Evolutionary conservation across 1,140 invertebrate species (phyloP).

Genomic region (Steinernema khuongi): DNA sequence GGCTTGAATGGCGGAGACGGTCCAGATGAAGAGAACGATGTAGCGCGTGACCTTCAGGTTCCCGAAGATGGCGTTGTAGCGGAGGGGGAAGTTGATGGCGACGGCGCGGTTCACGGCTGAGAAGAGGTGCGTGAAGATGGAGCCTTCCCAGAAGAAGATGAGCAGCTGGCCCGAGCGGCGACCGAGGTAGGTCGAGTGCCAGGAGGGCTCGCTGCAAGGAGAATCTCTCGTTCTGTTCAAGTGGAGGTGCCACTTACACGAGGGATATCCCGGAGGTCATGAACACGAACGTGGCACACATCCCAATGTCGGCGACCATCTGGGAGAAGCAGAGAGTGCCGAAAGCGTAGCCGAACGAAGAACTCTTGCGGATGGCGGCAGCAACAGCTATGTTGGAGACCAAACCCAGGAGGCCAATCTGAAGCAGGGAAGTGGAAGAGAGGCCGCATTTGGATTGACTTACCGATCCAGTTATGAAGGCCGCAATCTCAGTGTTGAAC

Average conservation of each 20-base stretch:
- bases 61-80: not conserved
- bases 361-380: not conserved
- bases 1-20: not conserved
- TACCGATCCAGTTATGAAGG: no score
- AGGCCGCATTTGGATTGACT: no score
- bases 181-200: not conserved
- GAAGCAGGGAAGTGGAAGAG: no score
- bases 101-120: not conserved
- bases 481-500: no score
- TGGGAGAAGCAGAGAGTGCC: no score
- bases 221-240: no score
- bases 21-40: not conserved
- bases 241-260: no score
- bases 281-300: not conserved
- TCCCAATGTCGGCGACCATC: not conserved
- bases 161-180: not conserved
- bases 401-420: not conserved
- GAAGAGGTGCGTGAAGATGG: not conserved
- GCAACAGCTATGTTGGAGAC: not conserved
- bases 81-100: conserved; percentile 4
- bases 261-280: no score
- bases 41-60: not conserved
- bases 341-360: not conserved
- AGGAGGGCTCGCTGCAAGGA: not conserved
- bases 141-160: not conserved